Conservation (phyloP, 2,113 vertebrate genomes). For the Dromas ardeola region DNA sequence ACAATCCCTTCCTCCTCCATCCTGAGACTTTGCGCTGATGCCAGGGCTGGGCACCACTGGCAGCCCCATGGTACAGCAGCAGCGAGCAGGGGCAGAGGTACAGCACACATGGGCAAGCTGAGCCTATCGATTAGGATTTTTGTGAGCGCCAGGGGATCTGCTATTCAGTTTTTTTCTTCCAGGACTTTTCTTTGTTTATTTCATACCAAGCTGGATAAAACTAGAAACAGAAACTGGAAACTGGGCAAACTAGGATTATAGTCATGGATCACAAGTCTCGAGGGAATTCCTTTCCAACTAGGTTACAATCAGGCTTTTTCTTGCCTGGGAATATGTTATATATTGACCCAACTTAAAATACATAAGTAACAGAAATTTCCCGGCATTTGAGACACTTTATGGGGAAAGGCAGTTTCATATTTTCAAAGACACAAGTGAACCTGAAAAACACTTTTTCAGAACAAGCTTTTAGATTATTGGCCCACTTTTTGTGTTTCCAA, state of each 20-base stretch:
- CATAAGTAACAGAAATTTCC: neutral
- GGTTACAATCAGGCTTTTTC: neutral
- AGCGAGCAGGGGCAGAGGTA: accelerated
- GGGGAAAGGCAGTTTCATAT: neutral
- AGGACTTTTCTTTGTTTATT: neutral
- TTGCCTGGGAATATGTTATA: neutral
- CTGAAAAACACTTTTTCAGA: neutral
- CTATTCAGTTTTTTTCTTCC: neutral
- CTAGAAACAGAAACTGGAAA: neutral
- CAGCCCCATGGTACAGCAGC: neutral
- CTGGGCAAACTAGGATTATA: neutral
- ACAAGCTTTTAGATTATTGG: neutral
- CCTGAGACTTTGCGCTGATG: neutral
- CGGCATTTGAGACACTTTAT: neutral
- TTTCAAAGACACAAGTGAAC: neutral
- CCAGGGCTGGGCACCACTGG: neutral
- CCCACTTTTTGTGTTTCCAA: neutral
- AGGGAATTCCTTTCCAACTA: neutral
- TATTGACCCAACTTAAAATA: neutral
- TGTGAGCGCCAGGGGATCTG: neutral
- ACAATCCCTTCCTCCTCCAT: neutral
- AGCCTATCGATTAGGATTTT: neutral
- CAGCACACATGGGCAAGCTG: neutral
- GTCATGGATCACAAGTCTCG: neutral
- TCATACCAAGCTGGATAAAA: neutral